A percentile compares a stretch with the other conserved stretches of the same genome.
These are phyloP conservation scores for Hydrocynus forskahlii DNA, from an alignment of 2,797 vertebrate genomes.

Conservation along the genomic window DNA sequence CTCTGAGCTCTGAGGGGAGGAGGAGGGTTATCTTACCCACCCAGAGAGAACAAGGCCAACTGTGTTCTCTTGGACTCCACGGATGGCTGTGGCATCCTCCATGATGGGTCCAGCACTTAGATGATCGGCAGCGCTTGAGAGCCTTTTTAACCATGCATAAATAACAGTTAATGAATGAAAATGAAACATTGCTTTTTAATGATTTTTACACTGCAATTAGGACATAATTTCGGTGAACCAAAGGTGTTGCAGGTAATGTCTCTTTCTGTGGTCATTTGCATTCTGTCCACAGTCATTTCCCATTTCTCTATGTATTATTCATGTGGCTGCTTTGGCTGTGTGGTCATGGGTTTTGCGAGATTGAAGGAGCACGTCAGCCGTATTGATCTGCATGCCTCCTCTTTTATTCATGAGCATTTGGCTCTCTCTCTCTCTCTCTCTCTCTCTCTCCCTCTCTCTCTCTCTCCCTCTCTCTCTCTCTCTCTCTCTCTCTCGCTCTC, in stretches of 20 bases:
- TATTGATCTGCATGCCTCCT: slow-evolving; percentile 44
- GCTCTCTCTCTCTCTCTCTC: slow-evolving; percentile 19
- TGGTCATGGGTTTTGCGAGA: slow-evolving; percentile 52
- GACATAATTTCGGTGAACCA: background rate
- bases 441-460: slow-evolving; percentile 12
- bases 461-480: slow-evolving; percentile 3
- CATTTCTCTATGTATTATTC: slow-evolving; percentile 58
- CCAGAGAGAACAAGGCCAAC: too few relatives aligned
- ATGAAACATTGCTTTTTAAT: background rate
- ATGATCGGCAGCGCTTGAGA: too few relatives aligned
- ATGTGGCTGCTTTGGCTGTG: slow-evolving; percentile 43
- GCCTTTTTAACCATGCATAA: background rate
- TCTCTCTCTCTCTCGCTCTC: slow-evolving; percentile 14
- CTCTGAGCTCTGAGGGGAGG: too few relatives aligned
- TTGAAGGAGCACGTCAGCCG: slow-evolving; percentile 42
- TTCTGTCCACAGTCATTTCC: slow-evolving; percentile 44
- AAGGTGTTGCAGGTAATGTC: slow-evolving; percentile 53
- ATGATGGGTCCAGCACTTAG: too few relatives aligned
- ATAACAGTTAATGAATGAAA: background rate
- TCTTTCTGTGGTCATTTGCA: slow-evolving; percentile 37
- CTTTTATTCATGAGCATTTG: slow-evolving; percentile 31
- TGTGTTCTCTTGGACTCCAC: too few relatives aligned
- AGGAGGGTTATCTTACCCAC: too few relatives aligned
- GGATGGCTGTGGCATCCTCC: too few relatives aligned
- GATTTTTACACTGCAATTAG: background rate